phyloP scores from a whole-genome alignment of 1,140 invertebrate genomes.

The Nymphalis io region DNA sequence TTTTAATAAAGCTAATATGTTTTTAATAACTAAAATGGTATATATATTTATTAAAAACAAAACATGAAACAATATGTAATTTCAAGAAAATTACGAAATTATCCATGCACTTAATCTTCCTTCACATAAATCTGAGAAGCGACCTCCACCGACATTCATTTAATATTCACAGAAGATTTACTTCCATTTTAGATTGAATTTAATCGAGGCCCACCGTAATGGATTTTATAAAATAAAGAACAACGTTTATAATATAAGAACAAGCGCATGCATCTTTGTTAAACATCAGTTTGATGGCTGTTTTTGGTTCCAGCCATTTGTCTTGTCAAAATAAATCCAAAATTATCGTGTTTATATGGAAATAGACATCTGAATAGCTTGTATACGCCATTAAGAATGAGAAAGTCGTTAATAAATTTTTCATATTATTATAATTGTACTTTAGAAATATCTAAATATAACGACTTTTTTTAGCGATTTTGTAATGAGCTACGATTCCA shows the following conservation, averaged over 20 bases:
- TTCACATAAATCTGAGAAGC: constrained; percentile 59
- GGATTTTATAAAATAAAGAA: constrained; percentile 57
- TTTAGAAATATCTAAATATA: background rate
- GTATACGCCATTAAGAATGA: background rate
- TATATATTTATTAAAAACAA: no score
- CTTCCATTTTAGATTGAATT: constrained; percentile 63
- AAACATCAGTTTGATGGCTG: constrained; percentile 31
- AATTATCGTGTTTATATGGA: constrained; percentile 34
- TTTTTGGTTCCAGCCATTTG: constrained; percentile 28
- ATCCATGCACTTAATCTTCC: constrained; percentile 27
- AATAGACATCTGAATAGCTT: constrained; percentile 12
- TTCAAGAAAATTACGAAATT: constrained; percentile 8
- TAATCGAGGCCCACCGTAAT: constrained; percentile 62
- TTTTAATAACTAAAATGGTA: no score
- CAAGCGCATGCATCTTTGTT: constrained; percentile 49
- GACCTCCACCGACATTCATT: constrained; percentile 61
- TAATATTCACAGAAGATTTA: constrained; percentile 73
- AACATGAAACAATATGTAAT: background rate
- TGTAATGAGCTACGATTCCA: no score
- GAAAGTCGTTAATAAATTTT: background rate
- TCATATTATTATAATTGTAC: background rate
- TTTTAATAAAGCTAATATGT: no score
- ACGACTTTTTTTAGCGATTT: background rate
- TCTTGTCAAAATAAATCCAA: constrained; percentile 48
- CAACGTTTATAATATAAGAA: constrained; percentile 27